Evolutionary conservation across 2,797 vertebrate genomes (phyloP).

Genomic region (Hyperoplus immaculatus): DNA sequence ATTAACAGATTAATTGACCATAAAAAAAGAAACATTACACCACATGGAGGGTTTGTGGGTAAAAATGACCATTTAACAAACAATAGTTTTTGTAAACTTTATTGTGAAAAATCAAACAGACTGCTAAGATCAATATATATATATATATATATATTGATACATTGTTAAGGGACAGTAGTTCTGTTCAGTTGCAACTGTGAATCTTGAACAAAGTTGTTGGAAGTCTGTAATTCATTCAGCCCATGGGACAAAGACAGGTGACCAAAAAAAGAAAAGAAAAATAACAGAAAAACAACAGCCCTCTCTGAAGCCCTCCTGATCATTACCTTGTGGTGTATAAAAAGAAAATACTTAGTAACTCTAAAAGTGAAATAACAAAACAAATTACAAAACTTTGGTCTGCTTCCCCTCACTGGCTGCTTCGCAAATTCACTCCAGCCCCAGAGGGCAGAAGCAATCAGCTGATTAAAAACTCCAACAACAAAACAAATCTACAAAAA

Average conservation of each 20-base stretch:
- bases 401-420: slow-evolving; percentile 84
- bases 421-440: slow-evolving; percentile 73
- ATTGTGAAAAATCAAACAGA: slow-evolving; percentile 89
- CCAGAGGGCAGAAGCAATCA: slow-evolving; percentile 72
- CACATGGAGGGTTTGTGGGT: background rate
- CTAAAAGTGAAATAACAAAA: slow-evolving; percentile 81
- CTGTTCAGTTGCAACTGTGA: slow-evolving; percentile 84
- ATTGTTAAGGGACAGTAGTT: slow-evolving; percentile 88
- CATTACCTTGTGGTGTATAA: slow-evolving; percentile 65
- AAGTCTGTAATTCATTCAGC: slow-evolving; percentile 72
- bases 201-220: slow-evolving; percentile 76
- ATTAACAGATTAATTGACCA: background rate
- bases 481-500: slow-evolving; percentile 76
- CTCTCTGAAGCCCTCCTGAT: slow-evolving; percentile 68
- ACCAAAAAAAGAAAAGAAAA: slow-evolving; percentile 51
- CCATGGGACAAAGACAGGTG: slow-evolving; percentile 63
- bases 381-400: slow-evolving; percentile 90
- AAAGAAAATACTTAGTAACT: slow-evolving; percentile 73
- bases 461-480: slow-evolving; percentile 71
- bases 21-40: background rate
- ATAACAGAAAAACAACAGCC: slow-evolving; percentile 47
- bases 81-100: slow-evolving; percentile 86
- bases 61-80: slow-evolving; percentile 42
- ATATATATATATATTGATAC: slow-evolving; percentile 87
- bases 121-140: slow-evolving; percentile 88